These are phyloP conservation scores for Lacerta agilis DNA, from an alignment of 2,797 vertebrate species.

Conservation along the genomic window DNA sequence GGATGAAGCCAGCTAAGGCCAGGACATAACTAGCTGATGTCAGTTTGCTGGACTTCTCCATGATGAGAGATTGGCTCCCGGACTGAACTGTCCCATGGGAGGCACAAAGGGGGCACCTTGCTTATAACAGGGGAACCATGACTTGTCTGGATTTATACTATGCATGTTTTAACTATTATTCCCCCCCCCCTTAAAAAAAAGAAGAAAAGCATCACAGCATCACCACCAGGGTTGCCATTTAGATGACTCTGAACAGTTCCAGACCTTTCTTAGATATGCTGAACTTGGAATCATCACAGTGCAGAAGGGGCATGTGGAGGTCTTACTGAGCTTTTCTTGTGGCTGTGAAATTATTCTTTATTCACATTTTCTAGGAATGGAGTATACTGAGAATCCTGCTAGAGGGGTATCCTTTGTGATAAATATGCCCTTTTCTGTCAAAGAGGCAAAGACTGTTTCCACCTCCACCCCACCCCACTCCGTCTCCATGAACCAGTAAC, in stretches of 20 bases:
- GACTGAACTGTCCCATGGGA: too few species aligned
- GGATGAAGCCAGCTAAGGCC: too few species aligned
- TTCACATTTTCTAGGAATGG: background rate
- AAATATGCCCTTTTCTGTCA: background rate
- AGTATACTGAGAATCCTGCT: background rate
- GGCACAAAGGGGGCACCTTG: too few species aligned
- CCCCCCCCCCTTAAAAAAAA: background rate
- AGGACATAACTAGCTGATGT: too few species aligned
- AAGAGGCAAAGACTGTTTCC: constrained; percentile 9
- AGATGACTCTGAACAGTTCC: background rate
- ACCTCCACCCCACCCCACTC: background rate
- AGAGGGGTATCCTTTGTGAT: constrained; percentile 6
- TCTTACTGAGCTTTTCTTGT: background rate
- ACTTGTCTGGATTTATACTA: too few species aligned
- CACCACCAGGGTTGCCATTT: background rate
- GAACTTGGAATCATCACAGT: background rate
- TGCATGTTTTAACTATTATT: background rate
- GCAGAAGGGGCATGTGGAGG: background rate
- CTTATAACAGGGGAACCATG: too few species aligned
- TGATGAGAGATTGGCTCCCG: too few species aligned
- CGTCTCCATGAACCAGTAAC: constrained; percentile 6
- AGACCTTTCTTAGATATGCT: background rate
- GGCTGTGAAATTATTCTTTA: background rate
- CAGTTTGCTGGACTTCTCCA: too few species aligned
- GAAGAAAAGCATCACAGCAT: background rate